A percentile compares a stretch with the other conserved stretches of the same genome.
These are phyloP conservation scores for Psittacula echo DNA, from an alignment of 2,797 vertebrate species.

Conservation along the genomic window DNA sequence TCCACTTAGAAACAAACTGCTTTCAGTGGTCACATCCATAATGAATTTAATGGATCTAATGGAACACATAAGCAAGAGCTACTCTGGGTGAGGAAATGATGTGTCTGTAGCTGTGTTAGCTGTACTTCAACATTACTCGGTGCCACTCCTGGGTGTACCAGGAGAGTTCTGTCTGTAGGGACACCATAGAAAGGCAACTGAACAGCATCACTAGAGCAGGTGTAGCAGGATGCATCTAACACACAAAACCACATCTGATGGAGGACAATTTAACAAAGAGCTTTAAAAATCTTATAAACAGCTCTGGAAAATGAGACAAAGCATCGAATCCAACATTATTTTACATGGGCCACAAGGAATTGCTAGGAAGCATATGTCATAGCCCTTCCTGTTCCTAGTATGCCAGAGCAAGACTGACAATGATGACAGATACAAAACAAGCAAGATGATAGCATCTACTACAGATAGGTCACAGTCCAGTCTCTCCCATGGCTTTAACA, in stretches of 20 bases:
- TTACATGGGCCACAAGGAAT: neutral
- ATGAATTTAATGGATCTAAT: neutral
- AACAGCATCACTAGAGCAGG: neutral
- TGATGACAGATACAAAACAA: neutral
- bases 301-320: neutral
- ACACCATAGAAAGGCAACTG: neutral
- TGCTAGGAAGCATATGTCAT: neutral
- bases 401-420: neutral
- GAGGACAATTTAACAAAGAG: neutral
- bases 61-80: neutral
- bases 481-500: neutral
- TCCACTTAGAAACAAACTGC: neutral
- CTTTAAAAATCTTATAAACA: neutral
- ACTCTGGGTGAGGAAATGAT: fast-evolving
- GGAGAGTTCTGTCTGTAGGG: neutral
- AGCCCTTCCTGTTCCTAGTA: neutral
- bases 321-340: neutral
- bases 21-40: neutral
- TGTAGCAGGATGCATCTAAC: neutral
- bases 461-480: neutral
- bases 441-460: neutral
- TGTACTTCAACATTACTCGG: fast-evolving
- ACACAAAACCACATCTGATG: neutral
- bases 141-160: neutral
- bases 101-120: neutral